Base-by-base conservation (phyloP, 1,140 invertebrate species). In the Olivierus martensii region DNA sequence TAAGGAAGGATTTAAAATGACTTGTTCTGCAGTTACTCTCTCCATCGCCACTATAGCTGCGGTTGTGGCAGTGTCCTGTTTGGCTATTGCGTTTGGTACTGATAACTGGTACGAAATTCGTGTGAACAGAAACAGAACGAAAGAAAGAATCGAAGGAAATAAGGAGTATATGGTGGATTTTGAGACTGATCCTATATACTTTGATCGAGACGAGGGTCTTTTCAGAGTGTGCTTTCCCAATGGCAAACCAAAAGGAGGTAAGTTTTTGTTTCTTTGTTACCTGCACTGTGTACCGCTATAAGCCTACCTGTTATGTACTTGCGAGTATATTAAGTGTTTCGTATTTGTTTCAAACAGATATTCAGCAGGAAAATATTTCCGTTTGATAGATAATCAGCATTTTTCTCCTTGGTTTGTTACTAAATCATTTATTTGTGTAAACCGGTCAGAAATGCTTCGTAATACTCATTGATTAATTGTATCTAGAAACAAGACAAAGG, bases 81-180 rank as follows among this genome's bases (percentile, higher is more conserved):
- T 94, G 63, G 82, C 86, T 54, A 92, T 93, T 67, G 85, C 88
- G 59, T 93, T 94, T 71, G 85, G 86, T 62, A 93, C 89, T 66
- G 89, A 94, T 73, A 92, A 92, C 74, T 93, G 89, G 89, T 75
- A 90, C 60, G 85, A 86, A 69, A 84, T 88, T 61, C 84, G 89
- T 73, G 87, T 94, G 55, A 85, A 87, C 69, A 76, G 88, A 60
- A 80, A 78, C 58, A 79, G 80, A 68, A 88, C 91, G 64, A 79
- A 88, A 83, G 84, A 56, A 50, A 53, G 49, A 28, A 28, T 28
- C 9, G 28, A 9, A 28, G 28, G 9, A 6, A 28, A 28, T 28
- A 28, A 28, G 28, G 46, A 45, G 35, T 19, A 47, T 21, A 34
- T 59, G 6, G 22, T 11, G 18, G 49, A 55, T 15, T 58, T 62